Percentiles rank a stretch among this genome's conserved stretches.
phyloP scores from a whole-genome alignment of 2,888 invertebrate species.

The Drosophila mimica region DNA sequence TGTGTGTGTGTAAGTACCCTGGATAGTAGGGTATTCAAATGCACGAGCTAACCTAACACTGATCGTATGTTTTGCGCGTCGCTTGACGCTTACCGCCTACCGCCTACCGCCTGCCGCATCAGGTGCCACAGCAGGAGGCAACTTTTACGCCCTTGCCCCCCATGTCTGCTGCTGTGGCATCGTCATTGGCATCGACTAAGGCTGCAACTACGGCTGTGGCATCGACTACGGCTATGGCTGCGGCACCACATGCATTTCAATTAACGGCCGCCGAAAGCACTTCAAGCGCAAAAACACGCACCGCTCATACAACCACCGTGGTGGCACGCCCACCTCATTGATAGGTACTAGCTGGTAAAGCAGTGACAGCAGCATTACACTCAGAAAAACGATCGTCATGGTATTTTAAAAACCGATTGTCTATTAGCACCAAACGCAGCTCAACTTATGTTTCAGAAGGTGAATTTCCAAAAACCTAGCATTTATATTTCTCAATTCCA shows the following conservation, averaged over 20 bases:
- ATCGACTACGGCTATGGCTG: slow-evolving; percentile 9
- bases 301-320: slow-evolving; percentile 39
- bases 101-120: slow-evolving; percentile 1
- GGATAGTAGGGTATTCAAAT: slow-evolving; percentile 13
- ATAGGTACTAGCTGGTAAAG: slow-evolving; percentile 29
- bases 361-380: slow-evolving; percentile 21
- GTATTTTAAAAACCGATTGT: neutral
- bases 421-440: neutral
- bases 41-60: slow-evolving; percentile 42
- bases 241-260: slow-evolving; percentile 76
- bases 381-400: neutral
- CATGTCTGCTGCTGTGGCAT: slow-evolving; percentile 3
- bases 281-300: slow-evolving; percentile 76
- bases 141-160: neutral
- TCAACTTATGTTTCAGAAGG: neutral
- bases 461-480: neutral
- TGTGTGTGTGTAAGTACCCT: neutral
- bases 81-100: slow-evolving; percentile 5
- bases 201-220: slow-evolving; percentile 4
- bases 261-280: slow-evolving; percentile 76
- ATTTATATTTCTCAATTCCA: neutral
- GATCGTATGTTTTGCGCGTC: slow-evolving; percentile 39
- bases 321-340: slow-evolving; percentile 33
- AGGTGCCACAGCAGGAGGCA: slow-evolving; percentile 21
- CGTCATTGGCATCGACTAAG: neutral